Evolutionary conservation across 1,140 invertebrate species (phyloP).

Genomic region (Drosophila ananassae): DNA sequence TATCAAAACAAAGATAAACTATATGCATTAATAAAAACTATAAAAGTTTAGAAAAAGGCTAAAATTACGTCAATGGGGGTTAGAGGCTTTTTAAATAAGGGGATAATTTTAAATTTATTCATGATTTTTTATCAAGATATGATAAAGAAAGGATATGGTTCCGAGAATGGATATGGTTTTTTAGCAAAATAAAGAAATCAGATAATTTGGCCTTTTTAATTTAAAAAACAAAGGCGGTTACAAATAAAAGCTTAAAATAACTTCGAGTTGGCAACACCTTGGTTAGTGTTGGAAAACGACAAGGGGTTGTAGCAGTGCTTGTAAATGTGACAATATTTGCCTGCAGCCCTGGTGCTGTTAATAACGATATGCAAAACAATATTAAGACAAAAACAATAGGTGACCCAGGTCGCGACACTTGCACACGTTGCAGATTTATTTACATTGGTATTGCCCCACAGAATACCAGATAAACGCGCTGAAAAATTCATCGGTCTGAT

Average conservation of each 20-base stretch:
- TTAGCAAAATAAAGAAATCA: too few species aligned
- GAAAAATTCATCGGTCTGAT: conserved; percentile 38
- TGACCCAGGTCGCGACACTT: conserved; percentile 18
- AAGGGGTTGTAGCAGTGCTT: not conserved
- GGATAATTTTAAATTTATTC: too few species aligned
- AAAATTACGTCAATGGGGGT: not conserved
- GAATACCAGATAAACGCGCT: conserved; percentile 13
- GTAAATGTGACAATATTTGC: not conserved
- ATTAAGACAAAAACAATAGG: conserved; percentile 29
- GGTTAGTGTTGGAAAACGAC: too few species aligned
- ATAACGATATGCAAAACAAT: conserved; percentile 35
- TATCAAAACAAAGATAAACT: conserved; percentile 75
- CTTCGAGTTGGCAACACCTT: not conserved
- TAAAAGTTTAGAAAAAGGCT: conserved; percentile 28
- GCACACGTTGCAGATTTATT: conserved; percentile 57
- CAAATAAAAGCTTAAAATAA: not conserved
- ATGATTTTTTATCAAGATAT: not conserved
- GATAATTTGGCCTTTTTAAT: too few species aligned
- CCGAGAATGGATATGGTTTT: too few species aligned
- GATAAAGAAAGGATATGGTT: too few species aligned
- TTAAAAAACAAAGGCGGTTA: too few species aligned
- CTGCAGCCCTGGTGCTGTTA: conserved; percentile 27
- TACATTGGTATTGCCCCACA: conserved; percentile 12
- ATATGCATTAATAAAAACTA: conserved; percentile 71
- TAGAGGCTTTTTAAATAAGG: too few species aligned